These are phyloP conservation scores for Ridgeia piscesae DNA, from an alignment of 1,140 invertebrate genomes.

Conservation along the genomic window DNA sequence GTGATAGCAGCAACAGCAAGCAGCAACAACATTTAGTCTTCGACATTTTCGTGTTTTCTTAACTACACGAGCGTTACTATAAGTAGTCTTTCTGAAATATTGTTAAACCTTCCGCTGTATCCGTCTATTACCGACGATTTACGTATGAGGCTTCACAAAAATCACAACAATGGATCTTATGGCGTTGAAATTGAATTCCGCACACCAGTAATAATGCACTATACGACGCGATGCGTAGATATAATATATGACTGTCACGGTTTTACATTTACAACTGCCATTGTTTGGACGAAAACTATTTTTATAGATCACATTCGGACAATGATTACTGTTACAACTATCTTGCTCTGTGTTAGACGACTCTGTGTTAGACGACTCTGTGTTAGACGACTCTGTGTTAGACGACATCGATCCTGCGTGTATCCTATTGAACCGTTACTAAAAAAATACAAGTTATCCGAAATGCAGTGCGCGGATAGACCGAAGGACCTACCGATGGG, in stretches of 20 bases:
- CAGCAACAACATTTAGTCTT: not conserved
- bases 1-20: not conserved
- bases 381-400: too few relatives aligned
- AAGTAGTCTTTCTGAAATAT: too few relatives aligned
- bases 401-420: too few relatives aligned
- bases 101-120: too few relatives aligned
- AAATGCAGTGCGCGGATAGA: not conserved
- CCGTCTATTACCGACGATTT: too few relatives aligned
- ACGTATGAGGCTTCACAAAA: not conserved
- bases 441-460: not conserved
- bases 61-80: too few relatives aligned
- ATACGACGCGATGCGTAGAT: not conserved
- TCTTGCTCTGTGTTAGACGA: not conserved
- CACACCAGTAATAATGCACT: not conserved
- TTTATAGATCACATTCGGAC: not conserved
- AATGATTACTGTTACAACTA: not conserved
- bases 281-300: not conserved
- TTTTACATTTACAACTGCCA: not conserved
- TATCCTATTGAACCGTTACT: not conserved
- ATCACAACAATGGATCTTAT: not conserved
- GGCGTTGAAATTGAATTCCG: not conserved
- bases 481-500: constrained; percentile 42
- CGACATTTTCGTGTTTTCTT: too few relatives aligned
- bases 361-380: too few relatives aligned
- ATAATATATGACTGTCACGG: not conserved